A percentile compares a stretch with the other conserved stretches of the same genome.
phyloP scores from a whole-genome alignment of 2,797 vertebrate species.

The Amblyraja radiata region DNA sequence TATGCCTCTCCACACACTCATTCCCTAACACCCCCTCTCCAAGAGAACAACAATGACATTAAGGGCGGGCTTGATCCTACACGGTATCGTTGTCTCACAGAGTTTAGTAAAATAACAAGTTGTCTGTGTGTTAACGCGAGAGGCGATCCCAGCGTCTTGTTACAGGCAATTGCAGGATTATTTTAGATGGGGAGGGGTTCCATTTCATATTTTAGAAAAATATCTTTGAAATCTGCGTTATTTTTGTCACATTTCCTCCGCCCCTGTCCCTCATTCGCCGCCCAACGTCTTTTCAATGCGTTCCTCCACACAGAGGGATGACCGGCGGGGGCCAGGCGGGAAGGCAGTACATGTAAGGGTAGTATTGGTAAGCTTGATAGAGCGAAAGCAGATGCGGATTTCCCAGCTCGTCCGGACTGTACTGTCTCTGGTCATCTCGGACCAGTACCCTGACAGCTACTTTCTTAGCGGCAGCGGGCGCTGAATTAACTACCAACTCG shows the following conservation, averaged over 20 bases:
- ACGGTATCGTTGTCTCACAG: not conserved
- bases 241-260: not conserved
- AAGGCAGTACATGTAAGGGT: slow-evolving; percentile 58
- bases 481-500: slow-evolving; percentile 46
- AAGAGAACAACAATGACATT: not conserved
- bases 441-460: slow-evolving; percentile 66
- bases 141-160: not conserved
- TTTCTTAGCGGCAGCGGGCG: slow-evolving; percentile 49
- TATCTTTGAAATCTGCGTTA: not conserved
- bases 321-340: slow-evolving; percentile 53
- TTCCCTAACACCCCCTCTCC: not conserved
- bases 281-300: slow-evolving; percentile 44
- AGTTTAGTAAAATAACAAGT: not conserved
- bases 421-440: slow-evolving; percentile 57
- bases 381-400: slow-evolving; percentile 49
- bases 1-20: not conserved
- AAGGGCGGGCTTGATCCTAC: not conserved
- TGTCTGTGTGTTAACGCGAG: not conserved
- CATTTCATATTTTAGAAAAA: not conserved
- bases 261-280: not conserved
- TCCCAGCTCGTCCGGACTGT: slow-evolving; percentile 46
- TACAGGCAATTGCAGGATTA: not conserved
- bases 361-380: slow-evolving; percentile 56
- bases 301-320: slow-evolving; percentile 45
- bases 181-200: not conserved